Evolutionary conservation across 2,797 vertebrate species (phyloP), one percentile per base, ranked within the genome.

Genomic region (Chloroceryle inda): DNA sequence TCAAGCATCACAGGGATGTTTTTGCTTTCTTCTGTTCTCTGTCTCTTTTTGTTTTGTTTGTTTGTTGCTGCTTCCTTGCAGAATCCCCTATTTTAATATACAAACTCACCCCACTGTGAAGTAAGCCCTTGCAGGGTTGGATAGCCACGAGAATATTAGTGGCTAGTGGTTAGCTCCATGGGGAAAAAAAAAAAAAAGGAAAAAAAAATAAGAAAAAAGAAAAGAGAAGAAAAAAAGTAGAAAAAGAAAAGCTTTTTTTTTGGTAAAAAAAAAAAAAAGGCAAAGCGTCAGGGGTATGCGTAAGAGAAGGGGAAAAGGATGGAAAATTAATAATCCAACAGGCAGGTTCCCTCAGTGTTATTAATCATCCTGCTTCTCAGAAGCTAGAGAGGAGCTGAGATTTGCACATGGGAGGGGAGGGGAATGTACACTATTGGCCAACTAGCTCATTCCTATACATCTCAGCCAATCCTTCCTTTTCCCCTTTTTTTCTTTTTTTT

Each of bases 271-370:
- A 94, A 96, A 95, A 69, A 94, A 96, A 95, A 97, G 87, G 85
- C 94, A 96, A 97, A 97, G 92, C 97, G 50, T 97, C 97, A 89
- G 97, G 97, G 96, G 94, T 97, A 94, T 97, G 96, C 96, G 88
- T 96, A 93, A 97, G 95, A 93, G 86, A 97, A 97, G 88, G 97
- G 95, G 94, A 97, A 97, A 97, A 97, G 97, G 98, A 98, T 90
- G 94, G 97, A 97, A 98, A 99, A 99, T 98, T 98, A 99, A 98
- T 98, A 98, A 98, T 98, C 98, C 98, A 98, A 98, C 98, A 98
- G 98, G 98, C 98, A 98, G 98, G 97, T 97, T 98, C 97, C 97
- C 97, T 98, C 97, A 75, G 97, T 98, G 98, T 98, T 98, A 98
- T 98, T 98, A 98, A 98, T 98, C 98, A 98, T 97, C 95, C 97